Evolutionary conservation across 2,888 invertebrate genomes (phyloP).

Genomic region (Geophilus truncorum): DNA sequence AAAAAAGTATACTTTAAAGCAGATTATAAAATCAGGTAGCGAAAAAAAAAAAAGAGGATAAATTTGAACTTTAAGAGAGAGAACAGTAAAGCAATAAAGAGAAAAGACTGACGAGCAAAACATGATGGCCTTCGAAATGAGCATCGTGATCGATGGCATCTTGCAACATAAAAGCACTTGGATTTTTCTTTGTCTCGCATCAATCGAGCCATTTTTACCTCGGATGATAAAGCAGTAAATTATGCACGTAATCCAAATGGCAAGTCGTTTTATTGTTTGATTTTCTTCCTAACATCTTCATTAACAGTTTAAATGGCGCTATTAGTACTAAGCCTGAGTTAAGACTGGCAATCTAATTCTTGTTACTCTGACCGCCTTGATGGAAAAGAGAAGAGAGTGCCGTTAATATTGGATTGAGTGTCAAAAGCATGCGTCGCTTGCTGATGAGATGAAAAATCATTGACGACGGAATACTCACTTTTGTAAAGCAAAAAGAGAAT

Average conservation of each 20-base stretch:
- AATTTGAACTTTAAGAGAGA: neutral
- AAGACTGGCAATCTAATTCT: neutral
- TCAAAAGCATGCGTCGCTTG: neutral
- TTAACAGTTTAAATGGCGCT: neutral
- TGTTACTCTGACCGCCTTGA: neutral
- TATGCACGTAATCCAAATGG: neutral
- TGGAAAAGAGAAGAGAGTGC: neutral
- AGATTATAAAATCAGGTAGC: too few relatives aligned
- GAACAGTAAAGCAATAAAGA: neutral
- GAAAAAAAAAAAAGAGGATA: neutral
- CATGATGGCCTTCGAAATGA: neutral
- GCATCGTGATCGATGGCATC: neutral
- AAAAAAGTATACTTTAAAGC: too few relatives aligned
- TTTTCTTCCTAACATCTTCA: neutral
- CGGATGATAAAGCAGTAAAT: neutral
- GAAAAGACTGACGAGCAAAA: neutral
- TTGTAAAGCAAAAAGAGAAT: too few relatives aligned
- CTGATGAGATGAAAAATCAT: neutral
- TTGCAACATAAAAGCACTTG: neutral
- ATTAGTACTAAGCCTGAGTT: neutral
- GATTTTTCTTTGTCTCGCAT: neutral
- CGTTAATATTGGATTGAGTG: neutral
- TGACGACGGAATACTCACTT: neutral
- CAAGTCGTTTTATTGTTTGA: neutral
- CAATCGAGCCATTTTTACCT: neutral